Evolutionary conservation across 2,113 vertebrate genomes (phyloP), one percentile per base, ranked within the genome.

Genomic region (Oncorhynchus mykiss): DNA sequence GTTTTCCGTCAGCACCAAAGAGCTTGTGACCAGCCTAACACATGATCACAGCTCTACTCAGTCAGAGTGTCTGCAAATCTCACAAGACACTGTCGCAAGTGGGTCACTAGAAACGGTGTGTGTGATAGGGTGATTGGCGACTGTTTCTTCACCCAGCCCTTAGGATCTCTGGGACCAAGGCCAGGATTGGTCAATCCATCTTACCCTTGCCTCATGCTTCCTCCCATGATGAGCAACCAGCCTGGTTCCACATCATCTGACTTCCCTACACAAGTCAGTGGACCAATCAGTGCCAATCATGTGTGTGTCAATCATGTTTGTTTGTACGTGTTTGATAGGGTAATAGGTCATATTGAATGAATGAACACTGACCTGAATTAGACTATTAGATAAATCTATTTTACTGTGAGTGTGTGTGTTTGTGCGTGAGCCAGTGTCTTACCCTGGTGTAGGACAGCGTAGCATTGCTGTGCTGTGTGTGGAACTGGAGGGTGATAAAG

Each of bases 361-460:
- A 7, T 34, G 34, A 34, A 34, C 34, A 45, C 9, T 11, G 39
- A 45, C 39, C 39, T 45, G 39, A 45, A 45, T 45, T 45, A 45
- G 39, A 45, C 39, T 45, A 45, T 45, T 12, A 45, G 9, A 45
- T 12, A 45, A 11, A 45, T 45, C 39, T 45, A 45, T 45, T 45
- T 45, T 45, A 45, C 8, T 11, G 9, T 45, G 39, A 45, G 39
- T 9, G 11, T 45, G 39, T 11, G 39, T 45, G 39, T 45, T 45
- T 45, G 39, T 45, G 9, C 2, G 39, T 45, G 39, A 45, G 39
- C 51, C 16, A 5, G 18, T 27, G 11, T 72, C 90, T 81, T 90
- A 99, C 97, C 94, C 91, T 92, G 75, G 86, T 90, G 86, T 95
- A 95, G 29, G 97, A 97, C 54, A 98, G 77, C 0, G 96, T 96